Conservation (phyloP, 2,113 vertebrate species). For the human region DNA sequence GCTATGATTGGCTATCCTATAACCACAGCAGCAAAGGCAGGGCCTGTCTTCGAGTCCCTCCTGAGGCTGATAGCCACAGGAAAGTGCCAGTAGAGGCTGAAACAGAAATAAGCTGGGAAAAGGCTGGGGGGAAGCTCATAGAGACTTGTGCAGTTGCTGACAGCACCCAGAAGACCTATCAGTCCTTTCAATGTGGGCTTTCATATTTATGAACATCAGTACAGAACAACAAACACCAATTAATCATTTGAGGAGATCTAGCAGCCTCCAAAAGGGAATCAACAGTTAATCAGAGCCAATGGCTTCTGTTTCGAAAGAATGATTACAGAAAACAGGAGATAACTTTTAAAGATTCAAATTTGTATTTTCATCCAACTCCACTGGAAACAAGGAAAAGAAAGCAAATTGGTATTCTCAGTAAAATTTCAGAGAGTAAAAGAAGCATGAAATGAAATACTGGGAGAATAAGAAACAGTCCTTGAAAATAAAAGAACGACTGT, state of each 20-base stretch:
- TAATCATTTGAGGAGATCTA: neutral
- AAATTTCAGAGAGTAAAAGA: slow-evolving; percentile 26
- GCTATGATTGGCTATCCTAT: neutral
- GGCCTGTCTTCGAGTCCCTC: neutral
- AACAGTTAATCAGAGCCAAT: neutral
- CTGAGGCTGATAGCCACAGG: neutral
- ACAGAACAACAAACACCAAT: neutral
- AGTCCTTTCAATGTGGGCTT: neutral
- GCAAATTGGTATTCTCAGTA: neutral
- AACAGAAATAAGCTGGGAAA: neutral
- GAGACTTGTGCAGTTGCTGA: neutral
- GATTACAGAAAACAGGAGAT: slow-evolving; percentile 5
- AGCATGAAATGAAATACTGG: neutral
- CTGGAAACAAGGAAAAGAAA: too few species aligned
- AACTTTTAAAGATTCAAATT: slow-evolving; percentile 3
- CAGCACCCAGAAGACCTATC: neutral
- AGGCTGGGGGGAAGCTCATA: neutral
- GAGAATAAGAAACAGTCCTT: neutral
- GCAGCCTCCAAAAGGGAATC: neutral
- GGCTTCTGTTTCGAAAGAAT: slow-evolving; percentile 7
- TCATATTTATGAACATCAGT: neutral
- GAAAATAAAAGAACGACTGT: slow-evolving; percentile 1
- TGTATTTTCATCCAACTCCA: neutral
- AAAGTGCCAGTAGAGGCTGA: neutral
- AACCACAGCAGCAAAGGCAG: neutral